phyloP scores from a whole-genome alignment of 2,797 vertebrate species.

The Pyrrhura leucotis region DNA sequence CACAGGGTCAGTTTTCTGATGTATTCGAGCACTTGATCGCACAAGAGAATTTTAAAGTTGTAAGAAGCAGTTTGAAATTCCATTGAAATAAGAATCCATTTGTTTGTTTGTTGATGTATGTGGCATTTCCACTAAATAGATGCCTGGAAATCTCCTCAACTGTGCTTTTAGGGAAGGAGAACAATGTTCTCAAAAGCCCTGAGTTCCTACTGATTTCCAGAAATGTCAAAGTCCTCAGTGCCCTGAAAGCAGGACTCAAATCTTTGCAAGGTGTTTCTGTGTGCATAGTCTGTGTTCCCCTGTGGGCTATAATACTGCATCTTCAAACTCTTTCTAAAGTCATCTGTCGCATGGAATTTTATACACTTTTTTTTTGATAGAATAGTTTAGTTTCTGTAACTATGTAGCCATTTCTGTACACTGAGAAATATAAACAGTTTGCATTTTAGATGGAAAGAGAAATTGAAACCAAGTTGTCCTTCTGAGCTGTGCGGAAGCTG shows the following conservation, averaged over 20 bases:
- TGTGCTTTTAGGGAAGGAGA: background rate
- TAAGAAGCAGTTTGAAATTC: background rate
- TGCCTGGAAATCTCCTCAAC: background rate
- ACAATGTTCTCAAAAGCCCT: background rate
- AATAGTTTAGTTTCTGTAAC: background rate
- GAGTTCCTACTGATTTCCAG: background rate
- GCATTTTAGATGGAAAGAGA: background rate
- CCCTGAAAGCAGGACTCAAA: background rate
- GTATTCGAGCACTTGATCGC: background rate
- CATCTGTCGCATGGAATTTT: background rate
- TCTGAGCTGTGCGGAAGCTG: constrained; percentile 55
- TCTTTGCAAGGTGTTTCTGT: background rate
- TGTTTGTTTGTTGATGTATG: background rate
- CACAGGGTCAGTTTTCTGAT: background rate
- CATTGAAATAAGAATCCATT: background rate
- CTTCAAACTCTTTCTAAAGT: background rate
- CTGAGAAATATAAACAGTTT: constrained; percentile 63
- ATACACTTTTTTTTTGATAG: background rate
- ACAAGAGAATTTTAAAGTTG: background rate
- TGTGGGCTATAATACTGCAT: background rate
- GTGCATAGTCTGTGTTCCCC: background rate
- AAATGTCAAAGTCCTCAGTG: background rate
- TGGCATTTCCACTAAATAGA: background rate
- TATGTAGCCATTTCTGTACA: constrained; percentile 9
- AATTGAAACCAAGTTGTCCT: constrained; percentile 60